A percentile compares a stretch with the other conserved stretches of the same genome.
phyloP scores from a whole-genome alignment of 2,113 vertebrate species.

The Chamaetylas fuelleborni region DNA sequence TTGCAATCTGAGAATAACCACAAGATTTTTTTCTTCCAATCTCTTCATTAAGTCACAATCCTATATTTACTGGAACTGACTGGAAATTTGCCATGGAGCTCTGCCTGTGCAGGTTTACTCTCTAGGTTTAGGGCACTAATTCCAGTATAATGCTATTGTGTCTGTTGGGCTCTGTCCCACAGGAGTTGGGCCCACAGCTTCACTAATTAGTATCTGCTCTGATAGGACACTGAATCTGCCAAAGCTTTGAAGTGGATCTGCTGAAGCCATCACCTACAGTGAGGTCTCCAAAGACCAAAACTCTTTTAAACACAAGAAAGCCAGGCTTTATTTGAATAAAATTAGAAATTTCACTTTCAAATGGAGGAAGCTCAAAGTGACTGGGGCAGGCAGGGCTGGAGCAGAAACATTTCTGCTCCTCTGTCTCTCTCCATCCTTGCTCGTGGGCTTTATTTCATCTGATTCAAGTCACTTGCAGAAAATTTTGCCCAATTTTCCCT shows the following conservation, averaged over 20 bases:
- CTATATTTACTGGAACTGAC: not conserved
- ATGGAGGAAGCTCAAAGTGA: slow-evolving; percentile 7
- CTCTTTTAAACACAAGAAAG: slow-evolving; percentile 53
- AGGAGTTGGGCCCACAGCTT: slow-evolving; percentile 2
- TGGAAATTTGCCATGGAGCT: not conserved
- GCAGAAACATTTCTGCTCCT: not conserved
- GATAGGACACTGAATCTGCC: slow-evolving; percentile 30
- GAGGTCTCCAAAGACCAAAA: slow-evolving; percentile 36
- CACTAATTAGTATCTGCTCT: slow-evolving; percentile 39
- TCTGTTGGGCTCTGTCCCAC: not conserved
- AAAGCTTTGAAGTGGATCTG: slow-evolving; percentile 64
- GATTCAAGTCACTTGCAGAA: not conserved
- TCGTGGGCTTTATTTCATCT: not conserved
- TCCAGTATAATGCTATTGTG: not conserved
- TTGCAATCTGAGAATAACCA: not conserved
- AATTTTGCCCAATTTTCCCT: not conserved
- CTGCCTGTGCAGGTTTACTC: not conserved
- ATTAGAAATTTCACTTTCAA: slow-evolving; percentile 53
- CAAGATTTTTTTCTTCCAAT: not conserved
- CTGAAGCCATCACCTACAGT: slow-evolving; percentile 47
- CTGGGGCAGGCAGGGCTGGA: not conserved
- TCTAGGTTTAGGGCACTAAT: not conserved
- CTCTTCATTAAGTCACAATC: not conserved
- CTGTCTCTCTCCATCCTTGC: not conserved
- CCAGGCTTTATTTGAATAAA: slow-evolving; percentile 52